Conservation (phyloP, 35 echinoderm and acorn worm species). For the Amphiura filiformis region DNA sequence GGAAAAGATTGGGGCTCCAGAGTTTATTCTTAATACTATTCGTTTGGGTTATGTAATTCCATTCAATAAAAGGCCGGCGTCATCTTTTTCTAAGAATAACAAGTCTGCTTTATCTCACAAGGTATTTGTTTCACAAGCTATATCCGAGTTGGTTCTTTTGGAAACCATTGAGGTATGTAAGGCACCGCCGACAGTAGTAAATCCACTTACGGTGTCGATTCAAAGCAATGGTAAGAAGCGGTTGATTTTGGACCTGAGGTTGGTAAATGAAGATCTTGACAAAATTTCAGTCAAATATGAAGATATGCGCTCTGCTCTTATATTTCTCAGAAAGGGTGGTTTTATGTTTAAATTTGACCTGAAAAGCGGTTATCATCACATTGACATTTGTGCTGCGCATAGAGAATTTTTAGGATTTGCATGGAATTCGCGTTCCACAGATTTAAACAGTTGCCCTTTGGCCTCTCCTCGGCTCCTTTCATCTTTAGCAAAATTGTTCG, state of each 20-base stretch:
- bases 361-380: background rate
- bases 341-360: constrained; percentile 21
- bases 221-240: background rate
- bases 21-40: background rate
- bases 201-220: background rate
- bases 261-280: background rate
- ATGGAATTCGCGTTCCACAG: background rate
- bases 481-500: constrained; percentile 24
- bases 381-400: constrained; percentile 1
- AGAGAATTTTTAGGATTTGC: background rate
- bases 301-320: background rate
- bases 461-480: constrained; percentile 16
- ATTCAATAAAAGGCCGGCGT: background rate
- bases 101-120: constrained; percentile 7
- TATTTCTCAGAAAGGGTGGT: background rate
- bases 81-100: background rate
- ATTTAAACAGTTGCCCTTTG: constrained; percentile 21
- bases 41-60: background rate
- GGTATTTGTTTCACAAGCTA: background rate
- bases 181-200: background rate
- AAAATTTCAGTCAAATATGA: background rate
- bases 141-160: background rate
- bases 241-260: constrained; percentile 7
- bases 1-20: background rate
- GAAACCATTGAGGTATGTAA: background rate